Evolutionary conservation across 2,888 invertebrate species (phyloP).

Genomic region (Leptogaster cylindrica): DNA sequence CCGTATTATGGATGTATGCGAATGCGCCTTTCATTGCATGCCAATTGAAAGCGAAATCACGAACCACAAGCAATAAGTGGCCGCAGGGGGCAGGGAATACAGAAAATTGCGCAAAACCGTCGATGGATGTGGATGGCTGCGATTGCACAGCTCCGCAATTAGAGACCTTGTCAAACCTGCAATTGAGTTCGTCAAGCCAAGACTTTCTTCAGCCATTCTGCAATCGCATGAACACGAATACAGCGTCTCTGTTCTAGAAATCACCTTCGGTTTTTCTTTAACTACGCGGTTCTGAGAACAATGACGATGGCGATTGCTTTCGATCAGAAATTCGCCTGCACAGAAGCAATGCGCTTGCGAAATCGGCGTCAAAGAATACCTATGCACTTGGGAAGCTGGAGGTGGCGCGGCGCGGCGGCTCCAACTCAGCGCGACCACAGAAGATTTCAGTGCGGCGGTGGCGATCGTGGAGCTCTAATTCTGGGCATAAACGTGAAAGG

Average conservation of each 20-base stretch:
- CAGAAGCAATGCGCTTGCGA: too few relatives aligned
- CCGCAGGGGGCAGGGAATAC: slow-evolving; percentile 13
- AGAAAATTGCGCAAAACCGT: slow-evolving; percentile 35
- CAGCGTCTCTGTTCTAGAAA: slow-evolving; percentile 17
- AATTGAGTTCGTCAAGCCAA: slow-evolving; percentile 31
- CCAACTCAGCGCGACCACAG: too few relatives aligned
- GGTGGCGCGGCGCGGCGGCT: too few relatives aligned
- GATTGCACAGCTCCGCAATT: slow-evolving; percentile 27
- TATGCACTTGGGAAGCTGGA: too few relatives aligned
- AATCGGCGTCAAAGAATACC: too few relatives aligned
- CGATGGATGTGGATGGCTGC: slow-evolving; percentile 32
- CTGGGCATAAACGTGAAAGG: neutral
- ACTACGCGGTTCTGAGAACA: too few relatives aligned
- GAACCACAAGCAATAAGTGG: slow-evolving; percentile 30
- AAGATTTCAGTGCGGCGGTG: too few relatives aligned
- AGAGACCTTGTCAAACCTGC: slow-evolving; percentile 19
- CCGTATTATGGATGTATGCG: slow-evolving; percentile 23
- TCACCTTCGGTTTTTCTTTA: slow-evolving; percentile 10
- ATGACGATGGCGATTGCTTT: too few relatives aligned
- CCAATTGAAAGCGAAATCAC: slow-evolving; percentile 36
- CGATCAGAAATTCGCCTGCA: too few relatives aligned
- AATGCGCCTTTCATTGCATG: slow-evolving; percentile 32
- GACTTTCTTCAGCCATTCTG: slow-evolving; percentile 20
- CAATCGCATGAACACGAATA: neutral
- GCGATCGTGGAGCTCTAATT: too few relatives aligned